Evolutionary conservation across 1,140 invertebrate genomes (phyloP), one percentile per base, ranked within the genome.

Genomic region (Cotesia chilonis): DNA sequence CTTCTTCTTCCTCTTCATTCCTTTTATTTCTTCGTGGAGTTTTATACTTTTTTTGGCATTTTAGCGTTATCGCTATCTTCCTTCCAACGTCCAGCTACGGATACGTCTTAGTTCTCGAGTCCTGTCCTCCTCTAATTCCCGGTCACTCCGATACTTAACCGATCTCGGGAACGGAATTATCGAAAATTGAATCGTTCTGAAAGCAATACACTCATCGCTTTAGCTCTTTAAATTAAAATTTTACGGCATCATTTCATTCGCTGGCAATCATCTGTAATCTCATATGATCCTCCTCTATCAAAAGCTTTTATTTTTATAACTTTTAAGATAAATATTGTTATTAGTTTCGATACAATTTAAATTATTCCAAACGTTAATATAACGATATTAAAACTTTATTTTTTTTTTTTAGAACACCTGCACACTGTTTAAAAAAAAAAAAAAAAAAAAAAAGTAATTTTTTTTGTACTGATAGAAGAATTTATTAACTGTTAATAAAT

Each of bases 111-210:
- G 41, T 47, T 47, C 41, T 10, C 41, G 7, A 47, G 6, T 47
- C 41, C 10, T 10, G 12, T 57, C 4, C 17, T 9, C 64, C 20
- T n/a, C 36, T 38, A 47, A 38, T 38, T 47, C 20, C 38, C 51
- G 17, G 41, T 54, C 20, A 28, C 47, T 36, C 10, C 52, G 10
- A 69, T 57, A 20, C 61, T 38, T 14, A 4, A 4, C 66, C 38
- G 20, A 54, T 68, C 28, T 17, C 4, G 10, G 7, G 9, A 1
- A 10, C 12, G 4, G 55, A 69, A 57, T 69, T 60, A 57, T 69
- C 60, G 63, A 71, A 71, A 71, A 71, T 64, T 52, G 60, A 52
- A 63, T 64, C 63, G 60, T 64, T 71, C 60, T 7, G 4, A 60
- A 36, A 14, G 57, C 17, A 63, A 28, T n/a, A 4, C 57, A 47